Conservation (phyloP, 2,113 vertebrate species). For the Nestor notabilis region DNA sequence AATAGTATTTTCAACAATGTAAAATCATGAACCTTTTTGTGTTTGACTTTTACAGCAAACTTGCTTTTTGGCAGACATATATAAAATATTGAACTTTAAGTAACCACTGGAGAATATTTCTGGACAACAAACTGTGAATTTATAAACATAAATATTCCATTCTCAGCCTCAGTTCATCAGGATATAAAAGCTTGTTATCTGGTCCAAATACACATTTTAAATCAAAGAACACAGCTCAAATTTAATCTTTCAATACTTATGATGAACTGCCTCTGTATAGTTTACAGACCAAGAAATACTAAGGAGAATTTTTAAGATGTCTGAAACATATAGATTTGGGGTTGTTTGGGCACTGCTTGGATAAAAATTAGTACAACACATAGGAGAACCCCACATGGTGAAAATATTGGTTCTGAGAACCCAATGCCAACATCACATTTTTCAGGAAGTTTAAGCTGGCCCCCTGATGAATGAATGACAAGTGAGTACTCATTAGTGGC, state of each 20-base stretch:
- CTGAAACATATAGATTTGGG: neutral
- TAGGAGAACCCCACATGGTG: neutral
- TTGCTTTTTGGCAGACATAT: constrained; percentile 1
- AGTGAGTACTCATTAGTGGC: neutral
- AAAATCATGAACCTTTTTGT: neutral
- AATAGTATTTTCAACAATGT: neutral
- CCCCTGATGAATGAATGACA: neutral
- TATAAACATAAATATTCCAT: neutral
- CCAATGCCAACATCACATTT: neutral
- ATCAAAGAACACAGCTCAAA: neutral
- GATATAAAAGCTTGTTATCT: neutral
- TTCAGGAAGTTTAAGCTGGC: neutral
- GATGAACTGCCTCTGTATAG: neutral
- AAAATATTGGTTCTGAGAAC: neutral
- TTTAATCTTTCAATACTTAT: neutral
- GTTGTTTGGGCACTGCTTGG: neutral
- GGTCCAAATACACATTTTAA: neutral
- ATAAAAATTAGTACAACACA: neutral
- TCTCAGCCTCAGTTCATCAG: neutral
- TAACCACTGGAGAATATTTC: constrained; percentile 24
- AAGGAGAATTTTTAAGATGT: neutral
- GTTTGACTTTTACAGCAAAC: neutral
- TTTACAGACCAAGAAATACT: neutral
- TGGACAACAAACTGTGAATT: neutral
- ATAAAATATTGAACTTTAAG: constrained; percentile 6